These are phyloP conservation scores for Odontamblyopus rebecca DNA, from an alignment of 2,797 vertebrate genomes.

Conservation along the genomic window DNA sequence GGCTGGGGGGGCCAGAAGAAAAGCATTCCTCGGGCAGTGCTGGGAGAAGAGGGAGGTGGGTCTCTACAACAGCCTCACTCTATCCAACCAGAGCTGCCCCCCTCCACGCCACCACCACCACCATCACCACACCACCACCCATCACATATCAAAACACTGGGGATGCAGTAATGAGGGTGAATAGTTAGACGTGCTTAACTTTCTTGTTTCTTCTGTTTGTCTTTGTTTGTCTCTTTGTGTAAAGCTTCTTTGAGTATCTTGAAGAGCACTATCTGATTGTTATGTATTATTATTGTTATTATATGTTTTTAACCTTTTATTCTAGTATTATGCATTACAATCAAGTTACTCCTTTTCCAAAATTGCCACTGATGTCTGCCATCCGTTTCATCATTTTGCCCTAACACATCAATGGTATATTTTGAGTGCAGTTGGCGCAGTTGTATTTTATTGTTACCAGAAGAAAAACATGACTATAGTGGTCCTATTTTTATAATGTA, in stretches of 20 bases:
- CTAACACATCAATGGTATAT: constrained; percentile 20
- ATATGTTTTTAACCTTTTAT: too few species aligned
- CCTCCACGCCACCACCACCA: constrained; percentile 59
- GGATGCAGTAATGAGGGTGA: constrained; percentile 69
- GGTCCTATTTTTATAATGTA: constrained; percentile 46
- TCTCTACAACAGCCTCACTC: constrained; percentile 69
- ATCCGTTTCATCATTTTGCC: constrained; percentile 4
- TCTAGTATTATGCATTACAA: background rate
- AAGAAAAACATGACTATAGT: constrained; percentile 46
- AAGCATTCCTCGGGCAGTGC: constrained; percentile 76
- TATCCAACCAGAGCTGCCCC: constrained; percentile 21
- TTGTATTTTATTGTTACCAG: constrained; percentile 48
- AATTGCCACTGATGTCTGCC: constrained; percentile 17
- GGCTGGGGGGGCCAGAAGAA: constrained; percentile 72
- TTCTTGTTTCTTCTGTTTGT: too few species aligned
- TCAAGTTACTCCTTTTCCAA: background rate
- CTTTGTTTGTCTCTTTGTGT: constrained; percentile 44
- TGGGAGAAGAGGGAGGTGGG: constrained; percentile 71
- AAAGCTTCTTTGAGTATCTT: too few species aligned
- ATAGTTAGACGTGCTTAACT: constrained; percentile 52
- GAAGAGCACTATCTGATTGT: too few species aligned
- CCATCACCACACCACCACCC: constrained; percentile 21
- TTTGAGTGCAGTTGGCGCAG: constrained; percentile 22
- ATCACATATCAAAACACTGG: constrained; percentile 62
- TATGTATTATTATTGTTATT: too few species aligned